Evolutionary conservation across 2,888 invertebrate genomes (phyloP).

Genomic region (Polydrusus cervinus): DNA sequence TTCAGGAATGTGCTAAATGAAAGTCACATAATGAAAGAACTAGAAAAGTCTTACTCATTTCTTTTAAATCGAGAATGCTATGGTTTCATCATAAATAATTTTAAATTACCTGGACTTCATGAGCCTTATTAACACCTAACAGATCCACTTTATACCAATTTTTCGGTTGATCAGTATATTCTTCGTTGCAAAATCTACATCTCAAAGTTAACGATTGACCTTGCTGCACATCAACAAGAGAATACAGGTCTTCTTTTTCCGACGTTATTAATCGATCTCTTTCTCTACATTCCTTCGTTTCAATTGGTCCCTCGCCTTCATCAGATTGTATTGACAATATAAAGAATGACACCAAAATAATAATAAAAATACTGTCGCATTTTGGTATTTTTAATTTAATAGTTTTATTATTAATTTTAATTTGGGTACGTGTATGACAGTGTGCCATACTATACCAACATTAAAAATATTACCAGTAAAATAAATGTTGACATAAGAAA

Average conservation of each 20-base stretch:
- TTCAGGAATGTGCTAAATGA: no score
- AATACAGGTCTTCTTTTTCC: slow-evolving; percentile 71
- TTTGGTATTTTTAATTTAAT: not conserved
- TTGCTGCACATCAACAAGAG: slow-evolving; percentile 70
- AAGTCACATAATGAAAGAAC: no score
- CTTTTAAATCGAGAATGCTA: no score
- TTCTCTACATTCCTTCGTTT: slow-evolving; percentile 69
- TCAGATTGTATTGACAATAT: slow-evolving; percentile 2
- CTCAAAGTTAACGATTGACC: slow-evolving; percentile 70
- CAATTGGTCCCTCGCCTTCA: slow-evolving; percentile 24
- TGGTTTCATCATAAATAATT: no score
- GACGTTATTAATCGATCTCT: slow-evolving; percentile 70
- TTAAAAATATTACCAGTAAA: no score
- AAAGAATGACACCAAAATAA: not conserved
- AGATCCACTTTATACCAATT: slow-evolving; percentile 73
- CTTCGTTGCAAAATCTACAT: slow-evolving; percentile 73
- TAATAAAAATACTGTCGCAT: not conserved
- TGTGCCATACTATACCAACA: no score
- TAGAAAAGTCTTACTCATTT: no score
- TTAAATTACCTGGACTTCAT: slow-evolving; percentile 68
- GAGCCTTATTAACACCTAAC: slow-evolving; percentile 63
- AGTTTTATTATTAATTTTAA: not conserved
- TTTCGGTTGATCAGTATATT: slow-evolving; percentile 70
- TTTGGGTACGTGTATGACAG: no score
- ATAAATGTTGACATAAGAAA: no score